A percentile compares a stretch with the other conserved stretches of the same genome.
Conservation (phyloP, 92 coral and sea anemone species). For the Porites rus region DNA sequence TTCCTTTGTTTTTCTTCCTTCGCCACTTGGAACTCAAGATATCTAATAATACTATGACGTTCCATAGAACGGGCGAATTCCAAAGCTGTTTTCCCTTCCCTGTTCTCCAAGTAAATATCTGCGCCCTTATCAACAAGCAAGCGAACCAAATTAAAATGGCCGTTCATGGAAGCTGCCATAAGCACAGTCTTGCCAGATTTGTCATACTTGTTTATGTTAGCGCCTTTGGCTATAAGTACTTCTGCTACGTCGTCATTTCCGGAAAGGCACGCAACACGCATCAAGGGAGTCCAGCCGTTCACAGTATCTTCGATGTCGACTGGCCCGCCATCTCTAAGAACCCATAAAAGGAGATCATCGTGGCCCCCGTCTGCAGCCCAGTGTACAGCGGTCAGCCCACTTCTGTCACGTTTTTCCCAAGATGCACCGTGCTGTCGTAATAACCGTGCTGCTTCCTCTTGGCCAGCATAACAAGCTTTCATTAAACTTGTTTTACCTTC, state of each 20-base stretch:
- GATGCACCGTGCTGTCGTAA: conserved; percentile 82
- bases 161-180: conserved; percentile 98
- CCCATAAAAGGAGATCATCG: conserved; percentile 88
- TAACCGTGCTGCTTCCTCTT: conserved; percentile 81
- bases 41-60: conserved; percentile 86
- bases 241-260: conserved; percentile 94
- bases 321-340: conserved; percentile 79
- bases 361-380: conserved; percentile 99
- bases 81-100: conserved; percentile 95
- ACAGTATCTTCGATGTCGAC: conserved; percentile 82
- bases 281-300: conserved; percentile 95
- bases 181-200: conserved; percentile 93
- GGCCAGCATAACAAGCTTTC: conserved; percentile 93
- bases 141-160: conserved; percentile 92
- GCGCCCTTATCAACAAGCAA: conserved; percentile 97
- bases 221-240: conserved; percentile 86
- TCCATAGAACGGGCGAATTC: conserved; percentile 96
- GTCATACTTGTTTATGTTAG: conserved; percentile 87
- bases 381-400: conserved; percentile 97
- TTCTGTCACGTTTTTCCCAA: conserved; percentile 91
- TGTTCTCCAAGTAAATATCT: conserved; percentile 84
- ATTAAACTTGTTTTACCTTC: conserved; percentile 91
- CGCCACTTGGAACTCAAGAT: conserved; percentile 84
- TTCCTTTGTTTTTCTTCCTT: conserved; percentile 92
- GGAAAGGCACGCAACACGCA: conserved; percentile 94